Base-by-base conservation (phyloP, 2,113 vertebrate genomes). In the Varanus salvator region DNA sequence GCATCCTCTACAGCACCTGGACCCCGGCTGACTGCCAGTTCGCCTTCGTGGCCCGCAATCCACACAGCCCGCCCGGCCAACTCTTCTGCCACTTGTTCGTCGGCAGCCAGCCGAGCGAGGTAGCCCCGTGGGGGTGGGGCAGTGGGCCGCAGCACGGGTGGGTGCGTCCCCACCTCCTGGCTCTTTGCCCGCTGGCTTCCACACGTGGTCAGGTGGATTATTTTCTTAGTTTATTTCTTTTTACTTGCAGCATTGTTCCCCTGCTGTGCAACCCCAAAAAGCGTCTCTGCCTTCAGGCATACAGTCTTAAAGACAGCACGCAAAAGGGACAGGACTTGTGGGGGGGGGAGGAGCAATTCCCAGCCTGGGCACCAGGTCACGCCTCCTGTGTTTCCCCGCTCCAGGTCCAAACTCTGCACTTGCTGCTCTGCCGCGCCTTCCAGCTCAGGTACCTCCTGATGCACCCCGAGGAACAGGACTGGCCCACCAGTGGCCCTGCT, bases 51-150 rank as follows among this genome's bases (percentile, higher is more conserved):
- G 97, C 99, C 31, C 98, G 98, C 93, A 99, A 99, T 80, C 99
- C 99, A 0, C 97, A 92, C 71, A 96, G 97, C 93, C 69, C 95
- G 0, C 94, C 98, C 74, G 94, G 93, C 68, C 93, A 97, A 87
- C 98, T 99, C 78, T 99, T 98, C 97, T 99, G 99, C 96, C 99
- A 99, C 84, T 97, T 99, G 64, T 99, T 99, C n/a, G 94, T 97
- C 93, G 97, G 98, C 6, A 95, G 97, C 84, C 98, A 99, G 82
- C 94, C 96, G 0, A 96, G 94, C 9, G 97, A 97, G 97, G 97
- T 97, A 93, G 27, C 25, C 3, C 7, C 8, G 69, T 1, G n/a
- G 23, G 7, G 31, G 71, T 8, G 27, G 48, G 1, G 29, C 31
- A 14, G 8, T 11, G 44, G 50, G 29, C 6, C 27, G 8, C 4